Conservation (phyloP, 2,113 vertebrate genomes). For the Sitta europaea region DNA sequence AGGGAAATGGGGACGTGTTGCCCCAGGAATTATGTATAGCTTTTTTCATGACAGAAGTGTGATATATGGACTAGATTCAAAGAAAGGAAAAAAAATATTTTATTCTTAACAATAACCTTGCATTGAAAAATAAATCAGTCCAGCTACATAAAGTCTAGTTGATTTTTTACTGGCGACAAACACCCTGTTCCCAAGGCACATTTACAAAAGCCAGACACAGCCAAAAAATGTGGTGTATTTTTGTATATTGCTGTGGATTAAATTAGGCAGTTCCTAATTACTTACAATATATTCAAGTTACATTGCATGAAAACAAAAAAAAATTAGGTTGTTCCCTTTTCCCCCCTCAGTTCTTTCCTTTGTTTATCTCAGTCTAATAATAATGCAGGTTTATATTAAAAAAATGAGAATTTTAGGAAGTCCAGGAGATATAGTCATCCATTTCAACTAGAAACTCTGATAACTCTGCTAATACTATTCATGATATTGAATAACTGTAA, state of each 20-base stretch:
- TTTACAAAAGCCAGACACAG: not conserved
- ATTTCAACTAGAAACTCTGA: conserved; percentile 12
- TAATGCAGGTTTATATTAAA: not conserved
- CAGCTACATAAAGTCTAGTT: not conserved
- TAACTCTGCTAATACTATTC: conserved; percentile 14
- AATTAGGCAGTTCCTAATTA: not conserved
- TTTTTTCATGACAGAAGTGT: not conserved
- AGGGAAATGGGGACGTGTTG: conserved; percentile 17
- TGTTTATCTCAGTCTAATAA: not conserved
- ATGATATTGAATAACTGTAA: conserved; percentile 47
- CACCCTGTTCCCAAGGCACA: not conserved
- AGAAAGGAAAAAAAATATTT: not conserved
- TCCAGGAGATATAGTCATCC: not conserved
- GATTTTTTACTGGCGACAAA: conserved; percentile 1
- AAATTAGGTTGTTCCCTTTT: not conserved
- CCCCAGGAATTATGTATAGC: conserved; percentile 18
- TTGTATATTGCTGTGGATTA: not conserved
- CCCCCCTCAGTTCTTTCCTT: not conserved
- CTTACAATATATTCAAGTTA: not conserved
- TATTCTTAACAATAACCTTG: not conserved
- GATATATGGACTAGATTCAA: conserved; percentile 11
- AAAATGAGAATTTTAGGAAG: conserved; percentile 14
- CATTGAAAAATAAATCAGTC: conserved; percentile 43
- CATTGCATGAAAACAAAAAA: not conserved
- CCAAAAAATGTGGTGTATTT: not conserved